Conservation (phyloP, 2,797 vertebrate species). For the Chelonia mydas region DNA sequence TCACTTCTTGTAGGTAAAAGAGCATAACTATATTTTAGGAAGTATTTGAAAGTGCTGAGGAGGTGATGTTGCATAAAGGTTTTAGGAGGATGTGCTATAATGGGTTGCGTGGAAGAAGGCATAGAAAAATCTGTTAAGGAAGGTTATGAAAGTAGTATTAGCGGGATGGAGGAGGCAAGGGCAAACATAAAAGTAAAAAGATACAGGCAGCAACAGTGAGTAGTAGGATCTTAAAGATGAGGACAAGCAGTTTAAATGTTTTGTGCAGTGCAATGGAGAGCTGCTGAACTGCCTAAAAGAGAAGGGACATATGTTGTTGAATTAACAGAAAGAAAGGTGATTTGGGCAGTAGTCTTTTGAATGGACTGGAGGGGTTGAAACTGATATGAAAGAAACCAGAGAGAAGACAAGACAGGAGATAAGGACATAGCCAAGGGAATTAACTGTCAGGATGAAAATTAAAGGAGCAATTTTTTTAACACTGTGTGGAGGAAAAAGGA, state of each 20-base stretch:
- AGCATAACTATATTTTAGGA: neutral
- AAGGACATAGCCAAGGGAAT: neutral
- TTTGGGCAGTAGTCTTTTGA: neutral
- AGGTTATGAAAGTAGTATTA: neutral
- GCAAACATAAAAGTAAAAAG: neutral
- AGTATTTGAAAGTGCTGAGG: neutral
- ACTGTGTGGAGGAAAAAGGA: neutral
- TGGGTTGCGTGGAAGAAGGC: neutral
- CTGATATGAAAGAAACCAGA: neutral
- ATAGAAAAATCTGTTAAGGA: neutral
- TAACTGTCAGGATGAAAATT: neutral
- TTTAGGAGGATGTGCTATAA: neutral
- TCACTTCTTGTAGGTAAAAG: neutral
- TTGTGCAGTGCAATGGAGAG: neutral
- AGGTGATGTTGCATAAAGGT: neutral
- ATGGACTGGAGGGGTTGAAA: neutral
- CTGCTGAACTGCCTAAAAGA: neutral
- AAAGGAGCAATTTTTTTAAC: neutral
- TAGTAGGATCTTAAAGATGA: rapidly evolving
- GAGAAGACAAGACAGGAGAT: neutral
- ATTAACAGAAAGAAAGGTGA: rapidly evolving
- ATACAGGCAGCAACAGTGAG: rapidly evolving
- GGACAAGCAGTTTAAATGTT: neutral
- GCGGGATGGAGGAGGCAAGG: neutral
- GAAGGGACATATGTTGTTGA: neutral